These are phyloP conservation scores for Tetraneura akinire DNA, from an alignment of 1,140 invertebrate genomes.

Conservation along the genomic window DNA sequence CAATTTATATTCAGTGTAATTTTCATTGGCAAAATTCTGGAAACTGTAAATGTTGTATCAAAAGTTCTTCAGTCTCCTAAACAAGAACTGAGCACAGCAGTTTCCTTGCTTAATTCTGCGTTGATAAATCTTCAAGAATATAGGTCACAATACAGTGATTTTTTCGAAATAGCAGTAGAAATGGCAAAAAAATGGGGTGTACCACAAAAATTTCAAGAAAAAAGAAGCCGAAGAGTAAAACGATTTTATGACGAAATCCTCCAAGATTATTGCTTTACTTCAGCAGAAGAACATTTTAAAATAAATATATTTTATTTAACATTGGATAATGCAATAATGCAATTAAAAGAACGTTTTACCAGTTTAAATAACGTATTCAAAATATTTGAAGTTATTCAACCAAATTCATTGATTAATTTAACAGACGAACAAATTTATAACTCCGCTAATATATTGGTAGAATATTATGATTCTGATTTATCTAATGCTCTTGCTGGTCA, in stretches of 20 bases:
- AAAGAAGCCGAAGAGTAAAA: not conserved
- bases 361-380: not conserved
- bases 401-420: no score
- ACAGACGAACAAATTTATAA: no score
- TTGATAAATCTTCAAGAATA: constrained; percentile 1
- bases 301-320: constrained; percentile 2
- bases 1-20: constrained; percentile 1
- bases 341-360: not conserved
- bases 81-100: not conserved
- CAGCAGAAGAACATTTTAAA: constrained; percentile 14
- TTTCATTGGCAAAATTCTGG: constrained; percentile 6
- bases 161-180: not conserved
- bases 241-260: not conserved
- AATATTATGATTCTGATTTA: no score
- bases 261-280: not conserved
- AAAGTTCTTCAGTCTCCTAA: not conserved
- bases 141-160: not conserved
- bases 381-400: not conserved
- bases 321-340: not conserved
- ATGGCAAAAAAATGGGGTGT: not conserved
- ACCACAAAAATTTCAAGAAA: not conserved
- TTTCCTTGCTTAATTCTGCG: not conserved
- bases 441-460: no score
- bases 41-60: not conserved
- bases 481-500: no score